Base-by-base conservation (phyloP, 2,113 vertebrate species). In the Strigops habroptila region DNA sequence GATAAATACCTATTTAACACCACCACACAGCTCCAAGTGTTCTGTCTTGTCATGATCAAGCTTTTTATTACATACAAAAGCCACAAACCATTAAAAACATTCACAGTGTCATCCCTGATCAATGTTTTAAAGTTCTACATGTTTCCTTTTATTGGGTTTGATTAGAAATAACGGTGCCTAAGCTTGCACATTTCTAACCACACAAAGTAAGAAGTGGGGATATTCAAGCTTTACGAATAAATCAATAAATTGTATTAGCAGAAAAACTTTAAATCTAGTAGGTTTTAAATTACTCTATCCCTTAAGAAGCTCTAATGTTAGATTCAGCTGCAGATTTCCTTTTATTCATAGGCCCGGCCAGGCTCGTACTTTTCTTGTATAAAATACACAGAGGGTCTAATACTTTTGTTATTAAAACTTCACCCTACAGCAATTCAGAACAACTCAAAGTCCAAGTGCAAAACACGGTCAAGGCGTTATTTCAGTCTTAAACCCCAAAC, bases 381-480 rank as follows among this genome's bases (percentile, higher is more conserved):
- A 78, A 41, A 77, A 67, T 12, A 62, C 0, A 52, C 14, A 18
- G 1, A 17, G 4, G 11, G 8, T 35, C 22, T 25, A 18, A 31
- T 30, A 28, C 6, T 84, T 87, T 19, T 2, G 0, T 24, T 60
- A 33, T 18, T 82, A 62, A 85, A 65, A 76, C 44, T 44, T 52
- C 46, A 41, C 8, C 1, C 30, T 53, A 7, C 6, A 14, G 18
- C 24, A 46, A 37, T 49, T 46, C 41, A 30, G 68, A 67, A 82
- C 46, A 53, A 57, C 31, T 49, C 37, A 23, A 49, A 33, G 41
- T 31, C 10, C 37, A 52, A 10, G 22, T 22, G 53, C 2, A 8
- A 67, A 46, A 41, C 4, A 3, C 0, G 31, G 41, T 7, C 14
- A 57, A 69, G 53, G 12, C 4, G 0, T n/a, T 49, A 53, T 37